Percentiles rank a stretch among this genome's conserved stretches.
Evolutionary conservation across 2,113 vertebrate species (phyloP).

Genomic region (Lathamus discolor): DNA sequence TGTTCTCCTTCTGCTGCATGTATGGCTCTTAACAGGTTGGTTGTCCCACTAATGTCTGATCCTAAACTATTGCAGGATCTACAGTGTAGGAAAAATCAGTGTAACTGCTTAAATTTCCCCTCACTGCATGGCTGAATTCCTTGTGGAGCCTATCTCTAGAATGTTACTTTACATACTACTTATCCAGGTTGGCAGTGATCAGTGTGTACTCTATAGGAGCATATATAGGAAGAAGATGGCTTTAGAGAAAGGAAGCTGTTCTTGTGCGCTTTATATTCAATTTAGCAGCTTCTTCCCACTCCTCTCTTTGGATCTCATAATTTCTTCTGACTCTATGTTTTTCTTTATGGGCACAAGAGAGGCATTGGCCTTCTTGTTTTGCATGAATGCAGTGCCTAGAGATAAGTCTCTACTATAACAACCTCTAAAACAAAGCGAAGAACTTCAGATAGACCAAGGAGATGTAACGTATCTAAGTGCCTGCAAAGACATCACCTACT

Average conservation of each 20-base stretch:
- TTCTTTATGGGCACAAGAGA: not conserved
- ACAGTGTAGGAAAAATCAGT: not conserved
- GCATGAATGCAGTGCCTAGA: not conserved
- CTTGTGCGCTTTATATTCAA: not conserved
- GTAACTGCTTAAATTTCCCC: not conserved
- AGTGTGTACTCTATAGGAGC: not conserved
- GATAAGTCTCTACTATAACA: not conserved
- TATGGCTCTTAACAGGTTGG: not conserved
- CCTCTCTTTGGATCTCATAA: not conserved
- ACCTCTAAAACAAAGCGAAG: not conserved
- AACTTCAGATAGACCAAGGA: not conserved
- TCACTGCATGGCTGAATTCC: not conserved
- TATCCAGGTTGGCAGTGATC: not conserved
- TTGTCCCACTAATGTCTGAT: not conserved
- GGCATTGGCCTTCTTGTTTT: not conserved
- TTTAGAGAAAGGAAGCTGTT: not conserved
- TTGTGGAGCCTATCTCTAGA: not conserved
- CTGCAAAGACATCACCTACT: not conserved
- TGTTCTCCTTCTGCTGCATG: accelerated
- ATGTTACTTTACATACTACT: not conserved
- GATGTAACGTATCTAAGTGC: not conserved
- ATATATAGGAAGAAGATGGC: not conserved
- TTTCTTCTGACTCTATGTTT: not conserved
- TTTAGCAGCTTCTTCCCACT: not conserved
- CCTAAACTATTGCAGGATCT: not conserved